phyloP scores from a whole-genome alignment of 2,888 invertebrate species.

The Apoda limacodes region DNA sequence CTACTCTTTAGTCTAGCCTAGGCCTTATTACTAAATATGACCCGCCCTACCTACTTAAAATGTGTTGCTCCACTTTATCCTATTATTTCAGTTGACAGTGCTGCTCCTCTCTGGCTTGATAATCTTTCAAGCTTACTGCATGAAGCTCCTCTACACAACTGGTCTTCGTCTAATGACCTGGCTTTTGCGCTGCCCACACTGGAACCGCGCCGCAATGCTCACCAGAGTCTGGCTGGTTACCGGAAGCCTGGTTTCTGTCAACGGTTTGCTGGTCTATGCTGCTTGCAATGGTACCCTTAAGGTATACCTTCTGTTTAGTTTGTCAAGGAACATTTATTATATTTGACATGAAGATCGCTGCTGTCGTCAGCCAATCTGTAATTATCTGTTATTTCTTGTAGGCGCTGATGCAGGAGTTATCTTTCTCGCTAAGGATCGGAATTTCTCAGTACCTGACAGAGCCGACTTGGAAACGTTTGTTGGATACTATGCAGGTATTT shows the following conservation, averaged over 20 bases:
- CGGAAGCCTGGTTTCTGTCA: constrained; percentile 39
- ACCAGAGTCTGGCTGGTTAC: constrained; percentile 41
- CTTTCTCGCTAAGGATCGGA: constrained; percentile 63
- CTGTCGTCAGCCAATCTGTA: no score
- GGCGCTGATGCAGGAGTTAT: constrained; percentile 53
- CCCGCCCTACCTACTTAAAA: no score
- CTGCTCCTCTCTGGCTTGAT: constrained; percentile 46
- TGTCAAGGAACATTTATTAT: not conserved
- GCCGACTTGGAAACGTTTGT: constrained; percentile 64
- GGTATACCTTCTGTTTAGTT: no score
- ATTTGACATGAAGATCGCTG: not conserved
- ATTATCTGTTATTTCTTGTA: no score
- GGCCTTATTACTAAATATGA: no score
- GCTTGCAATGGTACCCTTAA: constrained; percentile 49
- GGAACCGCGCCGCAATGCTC: constrained; percentile 34
- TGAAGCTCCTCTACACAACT: constrained; percentile 59
- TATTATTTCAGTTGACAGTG: constrained; percentile 48
- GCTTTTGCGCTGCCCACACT: constrained; percentile 42
- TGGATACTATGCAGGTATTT: constrained; percentile 71
- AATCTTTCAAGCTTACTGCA: constrained; percentile 51
- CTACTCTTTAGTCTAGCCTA: no score
- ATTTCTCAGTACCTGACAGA: constrained; percentile 70
- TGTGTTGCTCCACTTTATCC: no score
- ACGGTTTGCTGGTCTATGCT: constrained; percentile 48
- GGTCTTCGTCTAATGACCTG: constrained; percentile 47